phyloP scores from a whole-genome alignment of 2,113 vertebrate genomes.

The Xenus cinereus region DNA sequence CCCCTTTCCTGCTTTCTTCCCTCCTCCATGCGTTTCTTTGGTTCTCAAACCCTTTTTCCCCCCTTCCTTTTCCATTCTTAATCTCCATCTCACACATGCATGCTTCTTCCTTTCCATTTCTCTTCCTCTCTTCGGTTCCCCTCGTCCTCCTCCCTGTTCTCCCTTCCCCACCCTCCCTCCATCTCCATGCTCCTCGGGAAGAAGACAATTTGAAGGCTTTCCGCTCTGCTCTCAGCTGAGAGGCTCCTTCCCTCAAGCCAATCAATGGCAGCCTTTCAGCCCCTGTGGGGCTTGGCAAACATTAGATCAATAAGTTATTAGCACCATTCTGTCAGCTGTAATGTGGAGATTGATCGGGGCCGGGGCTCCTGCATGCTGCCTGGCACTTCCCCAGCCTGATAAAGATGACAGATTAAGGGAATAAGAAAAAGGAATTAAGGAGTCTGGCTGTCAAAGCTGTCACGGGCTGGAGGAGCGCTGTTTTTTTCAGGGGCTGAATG shows the following conservation, averaged over 20 bases:
- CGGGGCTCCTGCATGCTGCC: conserved; percentile 81
- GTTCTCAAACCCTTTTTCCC: background rate
- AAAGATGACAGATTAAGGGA: conserved; percentile 99
- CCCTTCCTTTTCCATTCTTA: background rate
- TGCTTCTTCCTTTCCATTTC: conserved; percentile 4
- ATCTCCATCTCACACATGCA: background rate
- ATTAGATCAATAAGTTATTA: conserved; percentile 99
- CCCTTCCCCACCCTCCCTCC: conserved; percentile 3
- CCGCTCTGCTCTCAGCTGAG: conserved; percentile 55
- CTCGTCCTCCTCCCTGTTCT: background rate
- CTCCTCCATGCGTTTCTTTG: background rate
- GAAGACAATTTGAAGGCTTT: conserved; percentile 71
- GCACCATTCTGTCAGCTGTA: conserved; percentile 99
- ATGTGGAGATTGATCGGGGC: conserved; percentile 98
- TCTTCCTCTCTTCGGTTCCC: background rate
- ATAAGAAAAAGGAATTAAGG: conserved; percentile 95
- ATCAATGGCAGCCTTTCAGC: conserved; percentile 90
- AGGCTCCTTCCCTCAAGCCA: conserved; percentile 77
- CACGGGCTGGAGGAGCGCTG: conserved; percentile 65
- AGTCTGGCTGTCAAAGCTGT: conserved; percentile 91
- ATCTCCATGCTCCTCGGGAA: conserved; percentile 50
- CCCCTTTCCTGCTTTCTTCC: conserved; percentile 33
- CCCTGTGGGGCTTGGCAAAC: conserved; percentile 85
- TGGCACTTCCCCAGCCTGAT: conserved; percentile 88
- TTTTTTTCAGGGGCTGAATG: conserved; percentile 39